Evolutionary conservation across 2,113 vertebrate species (phyloP), one percentile per base, ranked within the genome.

Genomic region (Aythya baeri): DNA sequence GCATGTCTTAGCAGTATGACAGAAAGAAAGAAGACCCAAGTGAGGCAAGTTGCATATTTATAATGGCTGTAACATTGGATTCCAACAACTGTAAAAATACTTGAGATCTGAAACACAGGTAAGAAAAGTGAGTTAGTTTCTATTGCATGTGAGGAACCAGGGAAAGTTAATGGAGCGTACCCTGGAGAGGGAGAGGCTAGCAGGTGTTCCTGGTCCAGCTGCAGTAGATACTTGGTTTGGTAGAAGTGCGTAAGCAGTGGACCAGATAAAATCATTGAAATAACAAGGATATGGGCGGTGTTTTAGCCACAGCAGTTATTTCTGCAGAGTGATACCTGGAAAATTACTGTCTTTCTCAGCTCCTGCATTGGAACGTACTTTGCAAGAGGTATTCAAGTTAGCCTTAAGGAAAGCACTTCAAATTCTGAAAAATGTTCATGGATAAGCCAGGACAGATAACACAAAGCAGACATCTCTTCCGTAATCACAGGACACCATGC

Each of bases 101-200:
- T 21, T 75, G 77, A 58, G 49, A 27, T 54, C 52, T 89, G 54
- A 84, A 93, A 89, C 34, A 18, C 17, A 21, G 58, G 11, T 63
- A 46, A 17, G 85, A 59, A 43, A 50, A 44, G 59, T 22, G 31
- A 29, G 31, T 65, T 79, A 29, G n/a, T 86, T 57, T 77, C 8
- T 83, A 9, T 5, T 25, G 67, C 15, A 5, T 25, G 7, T 62
- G 72, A 80, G 63, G 17, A 89, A 25, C 26, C 14, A 66, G 46
- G 36, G 27, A 25, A 34, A 18, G 54, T 34, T 74, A 62, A 32
- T 6, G 66, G n/a, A 80, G 57, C 1, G 0, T 25, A 44, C 15
- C 25, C 20, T 0, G 0, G 65, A 65, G 26, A 31, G 16, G 38
- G 49, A 65, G 29, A 34, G 41, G 43, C 34, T 26, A 34, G 25